Percentiles rank a stretch among this genome's conserved stretches.
phyloP scores from a whole-genome alignment of 2,888 invertebrate genomes.

The Hylaea fasciaria region DNA sequence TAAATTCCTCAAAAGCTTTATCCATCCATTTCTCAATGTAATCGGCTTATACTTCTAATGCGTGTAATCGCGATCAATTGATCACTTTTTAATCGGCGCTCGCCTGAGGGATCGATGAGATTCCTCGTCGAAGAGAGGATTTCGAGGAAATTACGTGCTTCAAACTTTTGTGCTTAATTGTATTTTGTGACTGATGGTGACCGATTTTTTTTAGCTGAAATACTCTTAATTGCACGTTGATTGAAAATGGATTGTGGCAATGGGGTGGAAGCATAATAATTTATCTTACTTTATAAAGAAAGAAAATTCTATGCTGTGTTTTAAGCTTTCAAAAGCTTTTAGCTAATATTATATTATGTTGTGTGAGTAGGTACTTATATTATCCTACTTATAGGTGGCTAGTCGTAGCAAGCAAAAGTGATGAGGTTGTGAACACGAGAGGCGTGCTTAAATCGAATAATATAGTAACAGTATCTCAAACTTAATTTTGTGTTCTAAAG shows the following conservation, averaged over 20 bases:
- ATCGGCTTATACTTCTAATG: slow-evolving; percentile 30
- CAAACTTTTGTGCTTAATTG: background rate
- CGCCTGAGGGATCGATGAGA: slow-evolving; percentile 5
- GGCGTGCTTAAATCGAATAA: too few species aligned
- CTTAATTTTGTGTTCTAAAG: too few species aligned
- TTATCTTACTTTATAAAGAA: too few species aligned
- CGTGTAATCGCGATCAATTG: slow-evolving; percentile 40
- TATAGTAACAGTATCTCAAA: too few species aligned
- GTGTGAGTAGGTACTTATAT: too few species aligned
- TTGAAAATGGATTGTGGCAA: background rate
- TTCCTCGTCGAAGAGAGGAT: slow-evolving; percentile 21
- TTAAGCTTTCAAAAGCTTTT: too few species aligned
- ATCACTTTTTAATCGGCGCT: slow-evolving; percentile 49
- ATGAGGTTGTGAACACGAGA: too few species aligned
- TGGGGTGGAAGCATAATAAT: too few species aligned
- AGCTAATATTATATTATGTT: too few species aligned
- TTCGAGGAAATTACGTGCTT: background rate
- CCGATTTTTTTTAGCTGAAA: background rate
- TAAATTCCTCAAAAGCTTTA: slow-evolving; percentile 9
- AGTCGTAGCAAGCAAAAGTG: too few species aligned
- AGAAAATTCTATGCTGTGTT: too few species aligned
- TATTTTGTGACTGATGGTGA: background rate
- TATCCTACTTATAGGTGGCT: too few species aligned
- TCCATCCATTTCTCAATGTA: slow-evolving; percentile 1
- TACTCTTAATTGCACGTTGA: background rate